These are phyloP conservation scores for Steinernema hermaphroditum DNA, from an alignment of 2,888 invertebrate genomes.

Conservation along the genomic window DNA sequence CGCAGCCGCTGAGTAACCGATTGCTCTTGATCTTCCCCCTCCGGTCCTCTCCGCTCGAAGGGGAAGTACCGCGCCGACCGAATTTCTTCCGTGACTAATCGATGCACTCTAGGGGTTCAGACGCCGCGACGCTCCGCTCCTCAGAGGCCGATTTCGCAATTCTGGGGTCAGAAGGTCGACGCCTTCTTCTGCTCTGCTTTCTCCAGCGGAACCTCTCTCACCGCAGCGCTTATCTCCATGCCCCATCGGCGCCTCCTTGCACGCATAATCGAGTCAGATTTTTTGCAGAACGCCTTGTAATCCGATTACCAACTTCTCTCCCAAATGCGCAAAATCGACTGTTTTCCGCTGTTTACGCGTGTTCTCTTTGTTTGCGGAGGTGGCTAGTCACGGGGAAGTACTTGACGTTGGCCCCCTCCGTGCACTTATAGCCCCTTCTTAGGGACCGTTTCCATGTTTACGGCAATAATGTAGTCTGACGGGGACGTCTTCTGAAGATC, in stretches of 20 bases:
- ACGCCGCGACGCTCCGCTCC: too few relatives aligned
- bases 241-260: not conserved
- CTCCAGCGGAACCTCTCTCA: not conserved
- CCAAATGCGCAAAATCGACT: too few relatives aligned
- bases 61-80: not conserved
- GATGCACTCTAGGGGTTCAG: slow-evolving; percentile 10
- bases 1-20: slow-evolving; percentile 27
- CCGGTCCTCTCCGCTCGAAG: not conserved
- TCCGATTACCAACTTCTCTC: slow-evolving; percentile 14
- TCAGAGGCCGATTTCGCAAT: too few relatives aligned
- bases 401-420: too few relatives aligned
- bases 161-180: too few relatives aligned
- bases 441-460: too few relatives aligned
- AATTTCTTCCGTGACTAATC: not conserved
- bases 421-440: too few relatives aligned
- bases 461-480: too few relatives aligned
- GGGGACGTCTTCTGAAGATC: too few relatives aligned
- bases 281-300: slow-evolving; percentile 11
- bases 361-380: too few relatives aligned
- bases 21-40: slow-evolving; percentile 21
- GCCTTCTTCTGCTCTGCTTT: not conserved
- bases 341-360: too few relatives aligned
- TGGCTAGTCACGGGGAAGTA: too few relatives aligned
- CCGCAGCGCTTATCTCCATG: slow-evolving; percentile 25
- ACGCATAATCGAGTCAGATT: not conserved